Conservation (phyloP, 2,797 vertebrate species). For the Mormyrops attenuatus region DNA sequence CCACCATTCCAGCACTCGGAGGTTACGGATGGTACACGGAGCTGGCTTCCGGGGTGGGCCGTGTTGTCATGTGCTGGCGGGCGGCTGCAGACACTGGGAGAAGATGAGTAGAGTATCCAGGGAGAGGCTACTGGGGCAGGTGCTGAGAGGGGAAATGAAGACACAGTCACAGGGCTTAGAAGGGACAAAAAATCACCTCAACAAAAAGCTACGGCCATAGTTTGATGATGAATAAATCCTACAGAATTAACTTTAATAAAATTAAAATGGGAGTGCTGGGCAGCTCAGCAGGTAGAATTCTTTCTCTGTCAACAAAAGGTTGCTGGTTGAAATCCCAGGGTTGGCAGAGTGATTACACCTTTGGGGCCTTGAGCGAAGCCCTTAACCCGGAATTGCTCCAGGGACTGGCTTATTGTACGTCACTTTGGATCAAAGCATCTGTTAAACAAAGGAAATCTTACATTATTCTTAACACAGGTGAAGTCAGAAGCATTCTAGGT, state of each 20-base stretch:
- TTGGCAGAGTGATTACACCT: not conserved
- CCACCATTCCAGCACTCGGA: constrained; percentile 33
- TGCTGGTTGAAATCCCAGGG: not conserved
- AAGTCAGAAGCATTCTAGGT: not conserved
- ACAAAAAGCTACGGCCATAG: not conserved
- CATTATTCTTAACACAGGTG: not conserved
- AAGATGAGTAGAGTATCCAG: not conserved
- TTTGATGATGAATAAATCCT: not conserved
- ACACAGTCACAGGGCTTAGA: not conserved
- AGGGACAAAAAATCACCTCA: not conserved
- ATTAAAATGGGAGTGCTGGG: not conserved
- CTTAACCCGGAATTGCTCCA: not conserved
- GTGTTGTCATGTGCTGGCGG: not conserved
- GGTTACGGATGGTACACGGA: constrained; percentile 21
- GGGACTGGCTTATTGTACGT: not conserved
- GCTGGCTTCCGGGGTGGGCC: not conserved
- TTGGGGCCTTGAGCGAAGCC: not conserved
- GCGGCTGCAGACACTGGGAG: not conserved
- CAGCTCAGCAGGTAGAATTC: not conserved
- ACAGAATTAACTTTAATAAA: not conserved
- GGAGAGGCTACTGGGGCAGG: not conserved
- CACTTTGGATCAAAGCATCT: not conserved
- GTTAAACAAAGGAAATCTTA: not conserved
- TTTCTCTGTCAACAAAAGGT: not conserved
- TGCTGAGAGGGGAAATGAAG: not conserved